Evolutionary conservation across 2,113 vertebrate species (phyloP).

Genomic region (Potamarius usumacintae): DNA sequence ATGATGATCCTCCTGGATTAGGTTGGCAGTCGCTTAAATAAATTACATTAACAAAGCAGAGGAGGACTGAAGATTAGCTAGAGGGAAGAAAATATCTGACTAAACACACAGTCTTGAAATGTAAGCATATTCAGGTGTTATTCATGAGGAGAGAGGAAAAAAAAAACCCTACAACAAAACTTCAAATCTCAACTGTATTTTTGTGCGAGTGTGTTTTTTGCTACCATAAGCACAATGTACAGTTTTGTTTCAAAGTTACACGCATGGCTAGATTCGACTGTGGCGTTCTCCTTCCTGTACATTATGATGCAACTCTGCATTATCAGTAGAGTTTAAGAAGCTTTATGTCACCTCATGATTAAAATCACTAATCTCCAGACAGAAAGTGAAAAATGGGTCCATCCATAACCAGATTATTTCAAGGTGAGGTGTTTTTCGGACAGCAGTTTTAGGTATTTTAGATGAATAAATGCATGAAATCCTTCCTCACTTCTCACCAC

Average conservation of each 20-base stretch:
- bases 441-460: not conserved
- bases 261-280: not conserved
- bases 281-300: not conserved
- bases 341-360: not conserved
- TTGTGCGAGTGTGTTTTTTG: not conserved
- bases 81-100: not conserved
- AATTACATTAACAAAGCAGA: not conserved
- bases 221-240: not conserved
- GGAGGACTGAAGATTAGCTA: not conserved
- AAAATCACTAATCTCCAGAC: not conserved
- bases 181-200: not conserved
- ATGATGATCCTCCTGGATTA: not conserved
- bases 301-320: not conserved
- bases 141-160: not conserved
- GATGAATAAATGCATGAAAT: not conserved
- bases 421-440: not conserved
- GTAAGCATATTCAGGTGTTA: not conserved
- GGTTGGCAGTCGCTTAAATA: not conserved
- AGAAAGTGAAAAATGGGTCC: not conserved
- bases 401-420: not conserved
- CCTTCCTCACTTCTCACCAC: not conserved
- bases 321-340: not conserved
- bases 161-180: not conserved
- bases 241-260: not conserved
- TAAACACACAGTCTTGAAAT: not conserved